Conservation (phyloP, 2,113 vertebrate species). For the Psephotus haematonotus region DNA sequence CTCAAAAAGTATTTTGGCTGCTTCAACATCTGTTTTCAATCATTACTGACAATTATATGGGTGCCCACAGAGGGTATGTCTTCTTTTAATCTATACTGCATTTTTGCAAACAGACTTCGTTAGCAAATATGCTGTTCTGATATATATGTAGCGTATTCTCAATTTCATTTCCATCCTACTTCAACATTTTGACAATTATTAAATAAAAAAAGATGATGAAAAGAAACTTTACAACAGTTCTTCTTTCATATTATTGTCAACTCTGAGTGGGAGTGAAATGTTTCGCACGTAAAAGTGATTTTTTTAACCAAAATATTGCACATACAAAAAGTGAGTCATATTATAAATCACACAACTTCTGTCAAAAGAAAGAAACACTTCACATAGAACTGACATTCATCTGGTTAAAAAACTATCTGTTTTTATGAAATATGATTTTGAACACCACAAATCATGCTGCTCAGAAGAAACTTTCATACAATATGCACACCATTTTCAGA, state of each 20-base stretch:
- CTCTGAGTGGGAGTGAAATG: background rate
- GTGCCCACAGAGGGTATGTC: background rate
- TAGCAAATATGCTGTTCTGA: background rate
- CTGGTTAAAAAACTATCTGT: background rate
- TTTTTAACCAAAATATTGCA: conserved; percentile 60
- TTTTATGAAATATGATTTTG: background rate
- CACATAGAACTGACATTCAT: background rate
- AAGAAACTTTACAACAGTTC: background rate
- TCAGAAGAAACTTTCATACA: background rate
- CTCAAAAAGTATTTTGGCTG: background rate
- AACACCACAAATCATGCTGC: background rate
- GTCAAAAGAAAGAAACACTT: background rate
- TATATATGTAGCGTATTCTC: background rate
- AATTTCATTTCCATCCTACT: background rate
- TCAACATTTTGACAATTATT: background rate
- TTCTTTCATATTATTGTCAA: background rate
- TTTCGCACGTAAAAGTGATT: background rate
- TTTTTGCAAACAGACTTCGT: background rate
- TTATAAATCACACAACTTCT: conserved; percentile 14
- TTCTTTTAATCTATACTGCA: background rate
- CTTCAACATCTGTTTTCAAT: background rate
- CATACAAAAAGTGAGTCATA: conserved; percentile 22
- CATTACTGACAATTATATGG: background rate
- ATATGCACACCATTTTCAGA: background rate
- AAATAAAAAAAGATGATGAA: background rate